phyloP scores from a whole-genome alignment of 2,113 vertebrate genomes.

The Pituophis catenifer region DNA sequence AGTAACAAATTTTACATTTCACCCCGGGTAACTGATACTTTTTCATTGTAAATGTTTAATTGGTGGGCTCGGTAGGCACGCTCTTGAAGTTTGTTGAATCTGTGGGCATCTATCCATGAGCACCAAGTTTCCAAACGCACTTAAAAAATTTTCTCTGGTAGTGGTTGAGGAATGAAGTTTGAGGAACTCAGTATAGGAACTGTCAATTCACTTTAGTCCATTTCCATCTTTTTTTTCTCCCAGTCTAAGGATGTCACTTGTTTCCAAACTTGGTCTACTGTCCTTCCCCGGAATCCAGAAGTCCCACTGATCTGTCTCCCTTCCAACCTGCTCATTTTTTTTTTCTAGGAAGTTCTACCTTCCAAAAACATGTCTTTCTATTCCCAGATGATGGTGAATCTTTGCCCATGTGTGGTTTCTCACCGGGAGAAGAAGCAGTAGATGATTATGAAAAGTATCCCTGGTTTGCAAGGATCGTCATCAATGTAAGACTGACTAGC shows the following conservation, averaged over 20 bases:
- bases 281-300: neutral
- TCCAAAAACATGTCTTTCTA: neutral
- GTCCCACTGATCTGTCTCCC: neutral
- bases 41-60: neutral
- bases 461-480: constrained; percentile 73
- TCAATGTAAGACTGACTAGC: constrained; percentile 54
- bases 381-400: constrained; percentile 56
- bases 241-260: neutral
- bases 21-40: neutral
- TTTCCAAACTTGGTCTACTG: neutral
- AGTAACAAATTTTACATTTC: no score
- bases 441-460: constrained; percentile 55
- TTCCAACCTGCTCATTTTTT: neutral
- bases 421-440: constrained; percentile 58
- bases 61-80: neutral
- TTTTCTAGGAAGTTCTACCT: neutral
- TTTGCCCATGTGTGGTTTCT: constrained; percentile 78
- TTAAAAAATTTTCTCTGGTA: neutral
- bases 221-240: neutral
- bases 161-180: neutral
- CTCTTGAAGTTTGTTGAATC: neutral
- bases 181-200: neutral
- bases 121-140: neutral
- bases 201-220: neutral
- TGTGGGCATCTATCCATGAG: neutral